Evolutionary conservation across 2,113 vertebrate genomes (phyloP).

Genomic region (Xiphophorus maculatus): DNA sequence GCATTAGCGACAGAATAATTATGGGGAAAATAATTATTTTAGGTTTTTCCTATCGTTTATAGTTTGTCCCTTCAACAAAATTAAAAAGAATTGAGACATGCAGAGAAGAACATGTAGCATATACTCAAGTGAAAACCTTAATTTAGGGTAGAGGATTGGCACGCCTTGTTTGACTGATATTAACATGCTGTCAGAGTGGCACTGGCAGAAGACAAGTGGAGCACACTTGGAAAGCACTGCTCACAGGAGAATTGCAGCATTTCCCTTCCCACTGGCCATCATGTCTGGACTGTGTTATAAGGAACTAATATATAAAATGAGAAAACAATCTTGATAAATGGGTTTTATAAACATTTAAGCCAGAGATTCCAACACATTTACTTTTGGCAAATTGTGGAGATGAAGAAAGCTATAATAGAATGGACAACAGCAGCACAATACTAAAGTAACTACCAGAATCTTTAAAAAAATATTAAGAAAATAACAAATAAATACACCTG

Average conservation of each 20-base stretch:
- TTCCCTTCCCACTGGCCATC: constrained; percentile 51
- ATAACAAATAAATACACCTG: no score
- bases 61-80: constrained; percentile 41
- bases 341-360: constrained; percentile 43
- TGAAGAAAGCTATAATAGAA: no score
- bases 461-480: no score
- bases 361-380: constrained; percentile 35
- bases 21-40: constrained; percentile 28
- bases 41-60: constrained; percentile 37
- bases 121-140: constrained; percentile 62
- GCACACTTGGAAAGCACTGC: constrained; percentile 45
- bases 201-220: constrained; percentile 64
- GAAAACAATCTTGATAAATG: constrained; percentile 20
- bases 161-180: constrained; percentile 49
- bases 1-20: constrained; percentile 39
- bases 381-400: background rate
- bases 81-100: constrained; percentile 54
- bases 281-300: constrained; percentile 36
- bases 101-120: constrained; percentile 65
- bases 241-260: constrained; percentile 44
- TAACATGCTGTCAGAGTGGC: constrained; percentile 68
- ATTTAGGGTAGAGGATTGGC: constrained; percentile 59
- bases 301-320: constrained; percentile 17
- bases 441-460: no score
- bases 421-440: no score